A percentile compares a stretch with the other conserved stretches of the same genome.
These are phyloP conservation scores for Amia ocellicauda DNA, from an alignment of 2,113 vertebrate genomes.

Conservation along the genomic window DNA sequence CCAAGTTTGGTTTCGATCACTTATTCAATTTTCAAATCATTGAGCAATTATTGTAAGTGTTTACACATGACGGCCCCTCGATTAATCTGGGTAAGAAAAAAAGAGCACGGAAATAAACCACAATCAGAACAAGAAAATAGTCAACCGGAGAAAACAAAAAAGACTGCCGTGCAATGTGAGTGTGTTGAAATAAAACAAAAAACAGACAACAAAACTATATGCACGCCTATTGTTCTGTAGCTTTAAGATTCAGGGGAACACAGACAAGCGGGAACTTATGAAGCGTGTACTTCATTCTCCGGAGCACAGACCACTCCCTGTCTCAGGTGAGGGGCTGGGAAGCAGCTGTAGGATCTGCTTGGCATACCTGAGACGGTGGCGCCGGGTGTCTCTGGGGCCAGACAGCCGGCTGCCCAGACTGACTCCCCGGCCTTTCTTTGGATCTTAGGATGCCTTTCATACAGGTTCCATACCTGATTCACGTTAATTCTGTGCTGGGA, in stretches of 20 bases:
- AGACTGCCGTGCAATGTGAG: no score
- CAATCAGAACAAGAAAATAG: neutral
- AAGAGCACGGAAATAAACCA: constrained; percentile 14
- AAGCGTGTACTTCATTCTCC: constrained; percentile 23
- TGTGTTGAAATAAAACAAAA: no score
- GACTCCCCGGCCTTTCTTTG: constrained; percentile 54
- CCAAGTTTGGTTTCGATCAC: constrained; percentile 53
- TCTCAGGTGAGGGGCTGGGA: constrained; percentile 62
- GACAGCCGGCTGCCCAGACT: constrained; percentile 62
- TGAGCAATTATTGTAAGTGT: constrained; percentile 63
- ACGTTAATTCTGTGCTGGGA: constrained; percentile 42
- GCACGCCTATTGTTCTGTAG: no score
- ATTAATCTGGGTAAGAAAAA: constrained; percentile 33
- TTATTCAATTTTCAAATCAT: constrained; percentile 70
- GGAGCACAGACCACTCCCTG: constrained; percentile 30
- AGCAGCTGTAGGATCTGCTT: constrained; percentile 61
- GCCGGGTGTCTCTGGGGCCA: constrained; percentile 73
- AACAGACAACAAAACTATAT: no score
- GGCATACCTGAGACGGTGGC: constrained; percentile 85
- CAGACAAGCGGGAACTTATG: neutral
- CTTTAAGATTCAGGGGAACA: neutral
- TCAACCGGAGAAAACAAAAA: neutral
- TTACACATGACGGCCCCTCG: constrained; percentile 58
- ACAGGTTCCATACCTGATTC: constrained; percentile 62
- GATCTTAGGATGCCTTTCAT: constrained; percentile 65